Evolutionary conservation across 2,888 invertebrate genomes (phyloP).

Genomic region (Leptopilina drosophilae): DNA sequence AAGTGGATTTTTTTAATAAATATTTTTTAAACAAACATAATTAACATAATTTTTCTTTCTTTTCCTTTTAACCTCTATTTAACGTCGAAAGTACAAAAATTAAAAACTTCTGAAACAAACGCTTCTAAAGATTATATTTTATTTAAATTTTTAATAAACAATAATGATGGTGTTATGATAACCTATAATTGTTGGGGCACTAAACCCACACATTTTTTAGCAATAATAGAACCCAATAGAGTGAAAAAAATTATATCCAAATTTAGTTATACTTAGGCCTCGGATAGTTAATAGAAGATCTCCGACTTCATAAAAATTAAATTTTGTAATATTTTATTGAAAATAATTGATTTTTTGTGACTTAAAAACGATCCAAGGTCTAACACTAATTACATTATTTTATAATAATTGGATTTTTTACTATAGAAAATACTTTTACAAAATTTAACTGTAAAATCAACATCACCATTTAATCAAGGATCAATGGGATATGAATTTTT

Average conservation of each 20-base stretch:
- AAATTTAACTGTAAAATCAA: not conserved
- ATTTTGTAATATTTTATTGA: no score
- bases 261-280: not conserved
- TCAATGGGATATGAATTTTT: not conserved
- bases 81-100: not conserved
- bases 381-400: not conserved
- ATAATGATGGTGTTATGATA: not conserved
- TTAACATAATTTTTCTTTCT: no score
- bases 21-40: no score
- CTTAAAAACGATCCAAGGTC: not conserved
- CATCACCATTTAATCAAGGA: not conserved
- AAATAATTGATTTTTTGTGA: not conserved
- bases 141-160: not conserved
- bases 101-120: constrained; percentile 1
- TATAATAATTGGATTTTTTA: not conserved
- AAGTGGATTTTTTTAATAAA: no score
- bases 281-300: no score
- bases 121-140: not conserved
- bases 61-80: no score
- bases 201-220: not conserved
- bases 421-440: not conserved
- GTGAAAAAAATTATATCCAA: not conserved
- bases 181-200: not conserved
- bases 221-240: constrained; percentile 1
- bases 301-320: not conserved